Conservation (phyloP, 2,113 vertebrate species). For the Camelus bactrianus region DNA sequence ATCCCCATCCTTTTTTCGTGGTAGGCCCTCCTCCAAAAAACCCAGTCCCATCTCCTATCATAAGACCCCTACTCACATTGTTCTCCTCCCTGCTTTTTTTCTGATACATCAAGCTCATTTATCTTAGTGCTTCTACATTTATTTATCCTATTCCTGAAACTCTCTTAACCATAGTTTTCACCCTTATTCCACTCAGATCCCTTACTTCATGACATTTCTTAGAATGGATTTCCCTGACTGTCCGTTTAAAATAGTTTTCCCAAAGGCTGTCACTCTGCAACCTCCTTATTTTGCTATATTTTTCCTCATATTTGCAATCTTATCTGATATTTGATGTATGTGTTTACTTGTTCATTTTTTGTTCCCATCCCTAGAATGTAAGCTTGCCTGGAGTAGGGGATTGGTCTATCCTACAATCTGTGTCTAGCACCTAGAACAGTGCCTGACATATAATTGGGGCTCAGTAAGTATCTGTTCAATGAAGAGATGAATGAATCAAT, state of each 20-base stretch:
- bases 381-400: not conserved
- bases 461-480: not conserved
- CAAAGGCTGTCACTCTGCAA: not conserved
- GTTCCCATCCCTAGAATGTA: not conserved
- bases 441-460: not conserved
- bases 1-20: not conserved
- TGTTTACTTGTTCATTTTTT: not conserved
- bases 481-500: not conserved
- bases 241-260: not conserved
- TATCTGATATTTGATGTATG: not conserved
- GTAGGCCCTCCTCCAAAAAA: not conserved
- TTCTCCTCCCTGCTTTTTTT: not conserved
- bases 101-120: not conserved
- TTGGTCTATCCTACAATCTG: not conserved
- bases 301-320: not conserved
- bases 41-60: not conserved
- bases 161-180: not conserved
- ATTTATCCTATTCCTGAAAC: not conserved
- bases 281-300: not conserved
- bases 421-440: not conserved
- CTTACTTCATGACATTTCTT: not conserved
- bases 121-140: not conserved
- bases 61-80: not conserved
- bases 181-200: not conserved
- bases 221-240: not conserved